Percentiles rank a stretch among this genome's conserved stretches.
Evolutionary conservation across 2,113 vertebrate species (phyloP).

Genomic region (Sinocyclocheilus anshuiensis): DNA sequence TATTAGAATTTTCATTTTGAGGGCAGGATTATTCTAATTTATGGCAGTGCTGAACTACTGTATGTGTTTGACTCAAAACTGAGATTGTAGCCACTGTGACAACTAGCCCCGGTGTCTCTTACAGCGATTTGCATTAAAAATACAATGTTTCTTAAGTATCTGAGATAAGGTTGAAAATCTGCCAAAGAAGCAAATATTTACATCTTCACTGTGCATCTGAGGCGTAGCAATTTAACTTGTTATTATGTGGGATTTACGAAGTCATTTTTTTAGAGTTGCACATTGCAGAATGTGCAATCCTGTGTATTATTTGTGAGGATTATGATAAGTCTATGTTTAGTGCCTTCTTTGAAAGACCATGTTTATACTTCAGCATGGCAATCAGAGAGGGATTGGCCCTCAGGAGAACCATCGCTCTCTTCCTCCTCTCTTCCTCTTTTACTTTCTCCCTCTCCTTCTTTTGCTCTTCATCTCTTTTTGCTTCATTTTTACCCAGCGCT

Average conservation of each 20-base stretch:
- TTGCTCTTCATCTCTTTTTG: conserved; percentile 8
- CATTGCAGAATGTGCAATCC: conserved; percentile 17
- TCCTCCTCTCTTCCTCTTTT: conserved; percentile 2
- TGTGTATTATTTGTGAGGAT: conserved; percentile 26
- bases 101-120: not conserved
- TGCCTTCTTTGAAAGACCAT: conserved; percentile 13
- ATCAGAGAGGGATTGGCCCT: conserved; percentile 16
- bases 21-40: not conserved
- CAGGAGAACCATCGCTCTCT: not conserved
- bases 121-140: not conserved
- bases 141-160: conserved; percentile 8
- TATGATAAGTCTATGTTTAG: conserved; percentile 40
- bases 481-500: conserved; percentile 21
- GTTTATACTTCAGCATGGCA: conserved; percentile 8
- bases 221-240: not conserved
- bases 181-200: conserved; percentile 26
- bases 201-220: conserved; percentile 5
- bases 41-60: not conserved
- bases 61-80: not conserved
- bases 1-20: not conserved
- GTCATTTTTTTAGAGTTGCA: not conserved
- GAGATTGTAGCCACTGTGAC: not conserved
- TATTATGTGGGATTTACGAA: conserved; percentile 29
- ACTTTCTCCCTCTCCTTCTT: not conserved
- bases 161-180: not conserved